Conservation (phyloP, 2,113 vertebrate genomes). For the Dryoscopus gambensis region DNA sequence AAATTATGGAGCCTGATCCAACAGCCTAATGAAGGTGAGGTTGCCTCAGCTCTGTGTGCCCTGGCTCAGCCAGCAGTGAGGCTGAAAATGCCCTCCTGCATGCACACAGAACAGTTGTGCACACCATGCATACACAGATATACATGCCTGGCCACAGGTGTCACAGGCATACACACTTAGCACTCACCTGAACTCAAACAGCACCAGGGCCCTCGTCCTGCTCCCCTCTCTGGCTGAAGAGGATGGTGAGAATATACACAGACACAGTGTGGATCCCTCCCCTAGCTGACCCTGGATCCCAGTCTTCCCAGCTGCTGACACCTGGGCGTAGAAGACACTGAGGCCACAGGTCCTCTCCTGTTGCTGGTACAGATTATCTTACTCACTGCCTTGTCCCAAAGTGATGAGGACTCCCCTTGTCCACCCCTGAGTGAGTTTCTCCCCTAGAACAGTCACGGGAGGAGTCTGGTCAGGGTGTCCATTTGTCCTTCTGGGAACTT, state of each 20-base stretch:
- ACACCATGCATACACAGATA: rapidly evolving
- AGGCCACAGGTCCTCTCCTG: not conserved
- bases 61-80: not conserved
- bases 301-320: not conserved
- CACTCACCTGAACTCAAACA: not conserved
- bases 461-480: rapidly evolving
- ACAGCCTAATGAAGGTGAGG: not conserved
- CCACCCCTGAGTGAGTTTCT: not conserved
- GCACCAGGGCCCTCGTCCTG: not conserved
- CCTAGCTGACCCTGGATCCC: not conserved
- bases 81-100: rapidly evolving
- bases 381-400: not conserved
- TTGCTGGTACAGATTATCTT: not conserved
- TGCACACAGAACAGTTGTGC: not conserved
- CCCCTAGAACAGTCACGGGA: not conserved
- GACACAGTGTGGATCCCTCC: not conserved
- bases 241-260: not conserved
- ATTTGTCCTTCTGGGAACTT: not conserved
- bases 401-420: not conserved
- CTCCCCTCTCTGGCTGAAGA: not conserved
- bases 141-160: rapidly evolving
- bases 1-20: not conserved
- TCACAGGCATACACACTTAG: not conserved
- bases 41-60: not conserved
- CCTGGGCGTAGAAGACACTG: not conserved